Base-by-base conservation (phyloP, 64 coral and sea anemone species). In the Trachythela sp. region DNA sequence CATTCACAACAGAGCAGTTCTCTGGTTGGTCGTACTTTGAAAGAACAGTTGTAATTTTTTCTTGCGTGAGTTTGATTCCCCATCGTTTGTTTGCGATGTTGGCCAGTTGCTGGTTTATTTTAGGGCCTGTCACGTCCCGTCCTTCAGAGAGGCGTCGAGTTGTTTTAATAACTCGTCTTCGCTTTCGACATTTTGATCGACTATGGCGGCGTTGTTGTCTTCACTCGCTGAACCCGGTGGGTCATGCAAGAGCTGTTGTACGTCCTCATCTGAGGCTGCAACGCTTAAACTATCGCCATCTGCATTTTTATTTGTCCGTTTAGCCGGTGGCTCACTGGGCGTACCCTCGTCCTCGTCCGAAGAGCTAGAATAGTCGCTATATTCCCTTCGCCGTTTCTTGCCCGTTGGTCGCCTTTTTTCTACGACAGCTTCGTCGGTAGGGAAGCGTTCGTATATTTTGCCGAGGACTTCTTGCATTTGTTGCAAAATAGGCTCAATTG, bases 121-220 rank as follows among this genome's bases (percentile, higher is more conserved):
- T n/a, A n/a, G 52, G 52, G 30, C 45, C 41, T 34, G 51, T 50
- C 40, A 40, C 33, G 4, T 54, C 49, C 2, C 36, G 1, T 87
- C 86, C 32, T 87, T 0, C 13, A 87, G 64, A 13, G 86, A 31
- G 36, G 54, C 22, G 60, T 64, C 86, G 54, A 87, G 86, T 39
- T 87, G 51, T 59, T 87, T 87, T 5, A 87, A 50, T 7, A 87
- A 68, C 56, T 87, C 27, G 86, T 87, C 86, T 64, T 64, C 54
- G 9, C 56, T 17, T 1, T 54, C 50, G n/a, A n/a, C n/a, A n/a
- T n/a, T n/a, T 64, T 39, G 4, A 24, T 41, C 86, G 32, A 29
- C 0, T 1, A 17, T 40, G 36, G 34, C 29, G 18, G 30, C 86
- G 36, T 68, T 50, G 14, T 54, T 17, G 8, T 41, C 60, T 29